Evolutionary conservation across 2,797 vertebrate species (phyloP), one percentile per base, ranked within the genome.

Genomic region (Micropoecilia bifurca): DNA sequence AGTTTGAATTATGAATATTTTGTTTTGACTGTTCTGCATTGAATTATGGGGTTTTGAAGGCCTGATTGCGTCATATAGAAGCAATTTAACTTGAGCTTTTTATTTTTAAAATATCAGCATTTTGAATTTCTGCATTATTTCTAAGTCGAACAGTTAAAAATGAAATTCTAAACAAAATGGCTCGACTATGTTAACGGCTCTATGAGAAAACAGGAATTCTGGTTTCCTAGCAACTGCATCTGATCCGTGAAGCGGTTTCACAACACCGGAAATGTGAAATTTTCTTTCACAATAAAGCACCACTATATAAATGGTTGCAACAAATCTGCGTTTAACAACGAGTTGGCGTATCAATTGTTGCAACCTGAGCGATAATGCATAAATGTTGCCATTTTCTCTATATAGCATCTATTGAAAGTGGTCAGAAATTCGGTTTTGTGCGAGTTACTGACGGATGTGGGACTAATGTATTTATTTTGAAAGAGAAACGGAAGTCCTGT

Each of bases 151-250:
- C 20, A 25, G 2, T 3, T 53, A 16, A 1, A 46, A 13, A 45
- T 61, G 2, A 20, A 63, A 36, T 7, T 66, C 3, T 39, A 1
- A 9, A 66, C 18, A 22, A 10, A 36, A 8, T 4, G 16, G 18
- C 36, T 5, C 4, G 41, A 5, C 14, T 12, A 12, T 13, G 66
- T 43, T 12, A 3, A 41, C 7, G 16, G 7, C 2, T 14, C 47
- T 43, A 92, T 92, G 12, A 77, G 45, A 69, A 2, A 3, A 8
- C 36, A n/a, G 68, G 75, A 30, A 80, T 71, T 16, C 4, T 78
- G 43, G 90, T 90, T 53, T 80, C 92, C 22, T 87, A 85, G 91
- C 91, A 95, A 94, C 92, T 78, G 86, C 83, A 76, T 87, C 90
- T 91, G 82, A 87, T 77, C 90, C 33, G 79, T 90, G 85, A 87